phyloP scores from a whole-genome alignment of 2,113 vertebrate species.

The Rissa tridactyla region DNA sequence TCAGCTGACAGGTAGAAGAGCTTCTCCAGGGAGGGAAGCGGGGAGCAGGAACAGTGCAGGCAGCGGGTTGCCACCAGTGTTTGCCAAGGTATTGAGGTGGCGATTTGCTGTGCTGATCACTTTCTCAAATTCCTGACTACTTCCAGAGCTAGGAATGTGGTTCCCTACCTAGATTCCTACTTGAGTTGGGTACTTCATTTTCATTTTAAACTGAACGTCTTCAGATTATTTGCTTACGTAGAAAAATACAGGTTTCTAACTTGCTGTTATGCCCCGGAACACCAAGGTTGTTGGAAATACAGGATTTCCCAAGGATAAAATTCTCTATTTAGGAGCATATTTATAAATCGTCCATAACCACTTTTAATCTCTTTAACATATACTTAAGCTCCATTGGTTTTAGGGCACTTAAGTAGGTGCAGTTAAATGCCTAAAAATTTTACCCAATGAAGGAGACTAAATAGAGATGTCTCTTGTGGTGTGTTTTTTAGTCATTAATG shows the following conservation, averaged over 20 bases:
- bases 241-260: neutral
- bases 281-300: neutral
- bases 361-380: neutral
- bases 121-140: neutral
- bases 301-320: neutral
- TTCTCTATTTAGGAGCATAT: neutral
- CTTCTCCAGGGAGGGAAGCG: neutral
- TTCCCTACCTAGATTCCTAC: neutral
- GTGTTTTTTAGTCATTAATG: neutral
- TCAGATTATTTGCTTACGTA: neutral
- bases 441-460: neutral
- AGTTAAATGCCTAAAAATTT: neutral
- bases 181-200: neutral
- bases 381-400: neutral
- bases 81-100: neutral
- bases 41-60: neutral
- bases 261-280: neutral
- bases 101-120: neutral
- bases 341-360: neutral
- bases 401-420: neutral
- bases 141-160: neutral
- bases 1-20: neutral
- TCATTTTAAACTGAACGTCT: neutral
- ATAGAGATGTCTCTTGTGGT: neutral
- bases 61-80: rapidly evolving